Conservation (phyloP, 2,113 vertebrate species). For the Siphamia tubifer region DNA sequence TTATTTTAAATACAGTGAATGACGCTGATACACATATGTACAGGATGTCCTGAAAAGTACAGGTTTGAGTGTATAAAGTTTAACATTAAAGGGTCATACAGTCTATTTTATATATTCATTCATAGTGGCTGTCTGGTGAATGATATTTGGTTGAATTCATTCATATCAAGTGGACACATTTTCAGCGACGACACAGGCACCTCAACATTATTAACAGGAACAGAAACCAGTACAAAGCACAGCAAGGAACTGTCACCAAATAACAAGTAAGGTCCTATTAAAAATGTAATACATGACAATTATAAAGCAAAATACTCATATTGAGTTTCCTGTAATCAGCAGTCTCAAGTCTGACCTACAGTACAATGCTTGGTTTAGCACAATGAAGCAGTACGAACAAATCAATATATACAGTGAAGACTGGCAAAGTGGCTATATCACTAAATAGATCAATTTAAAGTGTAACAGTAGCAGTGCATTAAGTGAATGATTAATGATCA, state of each 20-base stretch:
- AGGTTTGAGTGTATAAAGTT: background rate
- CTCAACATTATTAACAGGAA: slow-evolving; percentile 7
- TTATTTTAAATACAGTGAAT: background rate
- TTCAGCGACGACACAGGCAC: background rate
- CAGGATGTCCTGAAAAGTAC: background rate
- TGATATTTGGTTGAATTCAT: background rate
- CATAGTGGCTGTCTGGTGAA: background rate
- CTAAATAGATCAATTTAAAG: no score
- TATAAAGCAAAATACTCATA: background rate
- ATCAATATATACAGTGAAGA: no score
- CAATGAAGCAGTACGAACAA: no score
- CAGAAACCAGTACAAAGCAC: slow-evolving; percentile 6
- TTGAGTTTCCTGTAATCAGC: background rate
- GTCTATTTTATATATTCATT: slow-evolving; percentile 3
- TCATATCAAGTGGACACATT: background rate
- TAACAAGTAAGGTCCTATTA: background rate
- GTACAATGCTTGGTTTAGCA: no score
- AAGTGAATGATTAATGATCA: no score
- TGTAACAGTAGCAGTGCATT: no score
- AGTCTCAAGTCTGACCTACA: background rate
- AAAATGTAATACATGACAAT: background rate
- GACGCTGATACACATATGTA: slow-evolving; percentile 9
- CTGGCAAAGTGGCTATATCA: no score
- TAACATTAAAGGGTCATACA: background rate
- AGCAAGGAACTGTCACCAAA: background rate